These are phyloP conservation scores for Ectobius pallidus DNA, from an alignment of 2,888 invertebrate species.

Conservation along the genomic window DNA sequence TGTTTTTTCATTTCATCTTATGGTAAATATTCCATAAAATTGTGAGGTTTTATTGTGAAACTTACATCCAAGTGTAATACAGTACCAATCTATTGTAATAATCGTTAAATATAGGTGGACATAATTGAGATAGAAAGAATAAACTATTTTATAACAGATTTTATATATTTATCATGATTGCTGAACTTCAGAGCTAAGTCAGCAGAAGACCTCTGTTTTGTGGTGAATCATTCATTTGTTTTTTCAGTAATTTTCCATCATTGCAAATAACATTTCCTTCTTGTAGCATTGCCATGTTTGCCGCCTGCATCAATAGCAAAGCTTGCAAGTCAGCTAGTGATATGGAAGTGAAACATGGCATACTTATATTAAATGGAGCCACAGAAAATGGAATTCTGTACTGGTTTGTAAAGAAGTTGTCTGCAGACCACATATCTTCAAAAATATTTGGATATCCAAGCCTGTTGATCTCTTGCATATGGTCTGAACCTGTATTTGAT, in stretches of 20 bases:
- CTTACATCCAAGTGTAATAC: too few species aligned
- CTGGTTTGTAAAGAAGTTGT: not conserved
- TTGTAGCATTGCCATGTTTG: constrained; percentile 9
- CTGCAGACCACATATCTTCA: constrained; percentile 7
- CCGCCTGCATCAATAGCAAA: constrained; percentile 15
- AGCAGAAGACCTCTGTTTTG: constrained; percentile 13
- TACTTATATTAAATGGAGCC: not conserved
- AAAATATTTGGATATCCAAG: constrained; percentile 3
- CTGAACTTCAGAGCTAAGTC: constrained; percentile 3
- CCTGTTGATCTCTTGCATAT: not conserved
- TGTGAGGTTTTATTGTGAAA: too few species aligned
- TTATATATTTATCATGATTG: constrained; percentile 9
- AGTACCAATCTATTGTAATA: too few species aligned
- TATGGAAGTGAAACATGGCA: constrained; percentile 13
- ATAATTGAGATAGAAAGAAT: constrained; percentile 10
- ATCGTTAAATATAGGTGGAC: too few species aligned
- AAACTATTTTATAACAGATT: constrained; percentile 12
- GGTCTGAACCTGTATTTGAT: not conserved
- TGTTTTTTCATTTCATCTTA: too few species aligned
- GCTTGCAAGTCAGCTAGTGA: constrained; percentile 7
- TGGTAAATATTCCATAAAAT: too few species aligned
- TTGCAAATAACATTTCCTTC: not conserved
- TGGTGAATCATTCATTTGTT: not conserved
- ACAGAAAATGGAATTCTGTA: constrained; percentile 7
- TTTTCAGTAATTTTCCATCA: constrained; percentile 6